Evolutionary conservation across 2,797 vertebrate species (phyloP).

Genomic region (Acrocephalus scirpaceus): DNA sequence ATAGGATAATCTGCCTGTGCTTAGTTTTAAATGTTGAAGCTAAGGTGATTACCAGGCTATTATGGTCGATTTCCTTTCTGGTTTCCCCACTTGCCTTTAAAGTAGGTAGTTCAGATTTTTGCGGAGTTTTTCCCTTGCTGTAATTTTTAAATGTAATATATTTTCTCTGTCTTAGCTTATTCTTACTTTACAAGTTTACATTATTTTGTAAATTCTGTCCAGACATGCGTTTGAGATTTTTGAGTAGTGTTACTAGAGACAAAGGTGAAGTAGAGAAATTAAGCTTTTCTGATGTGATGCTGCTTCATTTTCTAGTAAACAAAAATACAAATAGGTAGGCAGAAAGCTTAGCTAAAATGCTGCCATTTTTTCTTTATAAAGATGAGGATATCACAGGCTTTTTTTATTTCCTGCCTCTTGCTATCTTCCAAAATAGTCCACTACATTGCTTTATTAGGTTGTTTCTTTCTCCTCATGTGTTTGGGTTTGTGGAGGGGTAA

Average conservation of each 20-base stretch:
- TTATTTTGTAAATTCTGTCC: neutral
- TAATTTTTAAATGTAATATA: neutral
- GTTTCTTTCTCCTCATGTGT: neutral
- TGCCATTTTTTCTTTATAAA: neutral
- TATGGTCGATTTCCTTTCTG: constrained; percentile 13
- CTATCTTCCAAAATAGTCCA: neutral
- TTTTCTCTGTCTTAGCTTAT: neutral
- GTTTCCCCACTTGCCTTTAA: neutral
- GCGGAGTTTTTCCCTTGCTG: neutral
- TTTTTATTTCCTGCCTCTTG: neutral
- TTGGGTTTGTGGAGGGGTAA: neutral
- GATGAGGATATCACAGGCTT: fast-evolving
- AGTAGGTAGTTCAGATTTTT: neutral
- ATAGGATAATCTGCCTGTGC: constrained; percentile 36
- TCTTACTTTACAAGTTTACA: neutral
- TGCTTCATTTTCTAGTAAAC: neutral
- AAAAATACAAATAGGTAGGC: neutral
- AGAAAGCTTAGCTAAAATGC: neutral
- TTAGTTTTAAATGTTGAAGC: constrained; percentile 51
- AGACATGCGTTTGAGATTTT: neutral
- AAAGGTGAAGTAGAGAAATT: neutral
- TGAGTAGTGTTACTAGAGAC: neutral
- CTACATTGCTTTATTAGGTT: neutral
- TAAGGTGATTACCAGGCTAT: constrained; percentile 58
- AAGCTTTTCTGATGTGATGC: neutral